Base-by-base conservation (phyloP, 2,113 vertebrate species). In the Macquaria australasica region DNA sequence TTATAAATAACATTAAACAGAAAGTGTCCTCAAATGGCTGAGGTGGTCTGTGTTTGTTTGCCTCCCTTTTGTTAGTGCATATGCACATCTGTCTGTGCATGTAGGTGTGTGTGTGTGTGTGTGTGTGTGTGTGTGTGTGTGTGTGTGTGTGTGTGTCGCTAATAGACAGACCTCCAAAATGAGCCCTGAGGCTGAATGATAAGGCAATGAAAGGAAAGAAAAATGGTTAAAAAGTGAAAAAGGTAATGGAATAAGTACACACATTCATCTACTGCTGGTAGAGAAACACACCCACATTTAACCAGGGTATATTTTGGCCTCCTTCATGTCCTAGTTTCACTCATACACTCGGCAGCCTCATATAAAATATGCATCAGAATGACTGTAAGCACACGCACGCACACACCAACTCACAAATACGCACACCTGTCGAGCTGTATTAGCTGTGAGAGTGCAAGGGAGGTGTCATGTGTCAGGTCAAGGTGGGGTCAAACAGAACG, bases 1-100 rank as follows among this genome's bases (percentile, higher is more conserved):
- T 96, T 95, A 92, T 95, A 94, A 95, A 95, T 93, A 94, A 93
- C 91, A 96, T 95, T 96, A 95, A 96, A 96, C 91, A 91, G 90
- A 93, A 94, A 93, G 91, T 92, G 91, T 95, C 91, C 92, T 95
- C 90, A 87, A 93, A 94, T 81, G 81, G 86, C 89, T 89, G 88
- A 87, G 77, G 90, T 91, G 87, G 91, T 89, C 80, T 73, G 55
- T 76, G 68, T 92, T 86, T 92, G 78, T 89, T 86, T 72, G 69
- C 67, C 70, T 85, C 50, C 55, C 68, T 78, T 88, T 86, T 90
- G 84, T 87, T 51, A 23, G 60, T 6, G 34, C 39, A 41, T 16
- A 39, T 81, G 86, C 66, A 69, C 73, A 88, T 85, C 31, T 64
- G 69, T 82, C 39, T 62, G 23, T 76, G 50, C 5, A 16, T 18